Base-by-base conservation (phyloP, 2,797 vertebrate genomes). In the Graptemys geographica region DNA sequence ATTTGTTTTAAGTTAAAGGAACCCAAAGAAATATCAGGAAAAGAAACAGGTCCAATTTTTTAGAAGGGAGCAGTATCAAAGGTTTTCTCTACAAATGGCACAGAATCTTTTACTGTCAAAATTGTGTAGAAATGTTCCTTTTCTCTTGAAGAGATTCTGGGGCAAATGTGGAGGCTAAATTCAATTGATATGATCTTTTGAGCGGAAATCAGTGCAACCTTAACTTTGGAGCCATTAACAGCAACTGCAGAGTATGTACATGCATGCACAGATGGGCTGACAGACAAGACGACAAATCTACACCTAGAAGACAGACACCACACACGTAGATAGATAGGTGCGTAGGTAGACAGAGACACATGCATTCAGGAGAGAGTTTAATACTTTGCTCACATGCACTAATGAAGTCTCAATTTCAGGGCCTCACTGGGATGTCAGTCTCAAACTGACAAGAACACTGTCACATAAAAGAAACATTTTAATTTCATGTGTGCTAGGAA, bases 401-500 rank as follows among this genome's bases (percentile, higher is more conserved):
- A 96, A 96, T 55, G 89, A 97, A 84, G 81, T 83, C 92, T 96
- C 92, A 79, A 19, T 94, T 93, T 96, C 37, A 31, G 91, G 83
- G 72, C 91, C 93, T 79, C 79, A 79, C 92, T 80, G 92, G 83
- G 62, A 83, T 96, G 92, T 97, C 94, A 96, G 84, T 93, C 94
- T 88, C 83, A 81, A 49, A 80, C 13, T 96, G 93, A 95, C 89
- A 90, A 74, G 65, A 92, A 59, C 57, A 76, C 28, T 0, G 0
- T 37, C 78, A 90, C 2, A 4, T 90, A 96, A 95, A 16, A 62
- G 57, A 95, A 95, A 93, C 95, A 84, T 94, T 97, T 91, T 95
- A 87, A 97, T 95, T 93, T 93, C 47, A 33, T 37, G 53, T 94
- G 88, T 93, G 90, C 94, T 92, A 93, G 93, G 87, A 92, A 95